Base-by-base conservation (phyloP, 2,113 vertebrate species). In the Fukomys damarensis region DNA sequence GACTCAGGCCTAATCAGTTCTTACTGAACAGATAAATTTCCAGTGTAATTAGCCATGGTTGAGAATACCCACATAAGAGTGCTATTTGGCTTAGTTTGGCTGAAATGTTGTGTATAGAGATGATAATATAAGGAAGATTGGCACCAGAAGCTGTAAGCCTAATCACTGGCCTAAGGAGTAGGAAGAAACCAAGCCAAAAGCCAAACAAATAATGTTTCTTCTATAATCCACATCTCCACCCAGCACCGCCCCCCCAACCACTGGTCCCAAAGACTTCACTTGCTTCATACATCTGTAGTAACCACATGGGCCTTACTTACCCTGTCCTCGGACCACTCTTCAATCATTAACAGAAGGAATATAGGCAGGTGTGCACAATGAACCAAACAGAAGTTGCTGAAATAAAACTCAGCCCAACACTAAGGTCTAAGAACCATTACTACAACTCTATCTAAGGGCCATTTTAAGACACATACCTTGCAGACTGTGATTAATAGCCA, bases 291-390 rank as follows among this genome's bases (percentile, higher is more conserved):
- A 10, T 26, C 17, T 11, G 3, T 32, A 72, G 16, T 35, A 38
- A 54, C 41, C 12, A 1, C 49, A 9, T 1, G 66, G 12, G 26
- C 26, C 61, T 68, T 26, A 79, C 4, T 49, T 77, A 26, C 38
- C 20, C n/a, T 35, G 58, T 17, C 28, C 19, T 88, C 56, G 63
- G 52, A 56, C 16, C n/a, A 14, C 38, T 22, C 65, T 65, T 59
- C 24, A 16, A 1, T 86, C 52, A 4, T 32, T 63, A 83, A 17
- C 32, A 54, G 81, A 80, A 38, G 49, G 28, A 28, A 65, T 19
- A 19, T 2, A 89, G 32, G 17, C 32, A 10, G 0, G 0, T 77
- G 28, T 52, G 41, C 17, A 35, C 24, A 32, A n/a, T 4, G n/a
- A 65, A 49, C 19, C 68, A 80, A 3, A 59, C 8, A 35, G 20